Conservation (phyloP, 2,888 invertebrate species). For the Heliconius sara region DNA sequence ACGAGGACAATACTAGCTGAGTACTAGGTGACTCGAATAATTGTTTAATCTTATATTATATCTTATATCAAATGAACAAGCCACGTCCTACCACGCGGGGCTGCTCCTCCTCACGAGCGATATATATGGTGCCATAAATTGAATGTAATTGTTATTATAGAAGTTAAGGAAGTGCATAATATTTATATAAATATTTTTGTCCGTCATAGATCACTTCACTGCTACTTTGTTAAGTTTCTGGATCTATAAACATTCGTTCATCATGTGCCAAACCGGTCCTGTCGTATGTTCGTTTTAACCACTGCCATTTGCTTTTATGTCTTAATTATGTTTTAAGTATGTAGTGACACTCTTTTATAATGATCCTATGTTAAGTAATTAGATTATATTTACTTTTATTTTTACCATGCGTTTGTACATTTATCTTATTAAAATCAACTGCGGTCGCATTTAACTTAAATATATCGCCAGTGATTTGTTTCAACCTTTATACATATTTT, state of each 20-base stretch:
- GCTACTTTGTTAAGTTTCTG: slow-evolving; percentile 14
- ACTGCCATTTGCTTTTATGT: slow-evolving; percentile 56
- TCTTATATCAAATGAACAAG: slow-evolving; percentile 27
- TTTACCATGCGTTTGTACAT: slow-evolving; percentile 44
- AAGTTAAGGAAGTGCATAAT: slow-evolving; percentile 66
- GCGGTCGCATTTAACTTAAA: slow-evolving; percentile 58
- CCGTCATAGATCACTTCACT: slow-evolving; percentile 11
- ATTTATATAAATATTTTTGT: slow-evolving; percentile 48
- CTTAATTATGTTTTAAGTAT: slow-evolving; percentile 44
- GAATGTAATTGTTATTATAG: slow-evolving; percentile 59
- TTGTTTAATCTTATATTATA: slow-evolving; percentile 35
- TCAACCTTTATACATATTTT: slow-evolving; percentile 44
- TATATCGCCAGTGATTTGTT: slow-evolving; percentile 50
- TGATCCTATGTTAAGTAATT: slow-evolving; percentile 52
- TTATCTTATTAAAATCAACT: slow-evolving; percentile 48
- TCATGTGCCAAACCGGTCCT: slow-evolving; percentile 56
- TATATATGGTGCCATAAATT: slow-evolving; percentile 67
- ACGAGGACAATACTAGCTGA: slow-evolving; percentile 62
- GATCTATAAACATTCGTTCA: slow-evolving; percentile 36
- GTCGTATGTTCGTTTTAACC: slow-evolving; percentile 48
- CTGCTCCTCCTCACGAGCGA: slow-evolving; percentile 52
- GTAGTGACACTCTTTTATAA: slow-evolving; percentile 48
- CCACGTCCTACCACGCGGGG: slow-evolving; percentile 46
- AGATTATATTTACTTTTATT: slow-evolving; percentile 44
- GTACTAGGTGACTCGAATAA: slow-evolving; percentile 47